Conservation (phyloP, 2,888 invertebrate species). For the Lymantria monacha region DNA sequence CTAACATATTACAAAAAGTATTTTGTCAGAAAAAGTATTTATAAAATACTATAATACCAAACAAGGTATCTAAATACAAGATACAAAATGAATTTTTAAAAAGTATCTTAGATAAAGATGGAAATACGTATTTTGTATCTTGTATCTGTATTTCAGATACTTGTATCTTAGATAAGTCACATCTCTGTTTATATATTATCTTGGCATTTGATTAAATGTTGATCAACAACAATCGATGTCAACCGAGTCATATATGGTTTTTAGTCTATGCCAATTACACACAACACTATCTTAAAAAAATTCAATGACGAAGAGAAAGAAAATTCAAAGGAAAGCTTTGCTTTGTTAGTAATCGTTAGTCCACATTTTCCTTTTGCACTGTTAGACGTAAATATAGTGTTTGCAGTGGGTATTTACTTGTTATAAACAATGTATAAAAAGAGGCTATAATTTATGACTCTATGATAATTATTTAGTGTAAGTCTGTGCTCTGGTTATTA, state of each 20-base stretch:
- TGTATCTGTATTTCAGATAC: too few relatives aligned
- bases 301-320: slow-evolving; percentile 13
- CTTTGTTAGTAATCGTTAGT: slow-evolving; percentile 11
- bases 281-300: slow-evolving; percentile 29
- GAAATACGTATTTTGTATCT: too few relatives aligned
- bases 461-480: background rate
- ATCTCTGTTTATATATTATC: too few relatives aligned
- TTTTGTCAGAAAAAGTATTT: too few relatives aligned
- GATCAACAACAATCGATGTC: slow-evolving; percentile 2
- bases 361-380: slow-evolving; percentile 15
- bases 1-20: too few relatives aligned
- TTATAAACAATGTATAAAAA: slow-evolving; percentile 16
- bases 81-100: too few relatives aligned
- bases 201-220: too few relatives aligned
- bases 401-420: slow-evolving; percentile 10
- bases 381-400: slow-evolving; percentile 16
- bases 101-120: too few relatives aligned
- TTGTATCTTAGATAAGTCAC: too few relatives aligned
- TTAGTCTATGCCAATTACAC: background rate
- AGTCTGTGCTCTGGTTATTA: slow-evolving; percentile 18
- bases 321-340: slow-evolving; percentile 7
- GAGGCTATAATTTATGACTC: slow-evolving; percentile 7
- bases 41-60: too few relatives aligned
- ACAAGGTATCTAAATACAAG: too few relatives aligned
- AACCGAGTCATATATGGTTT: background rate